Base-by-base conservation (phyloP, 2,113 vertebrate species). In the Takifugu bimaculatus region DNA sequence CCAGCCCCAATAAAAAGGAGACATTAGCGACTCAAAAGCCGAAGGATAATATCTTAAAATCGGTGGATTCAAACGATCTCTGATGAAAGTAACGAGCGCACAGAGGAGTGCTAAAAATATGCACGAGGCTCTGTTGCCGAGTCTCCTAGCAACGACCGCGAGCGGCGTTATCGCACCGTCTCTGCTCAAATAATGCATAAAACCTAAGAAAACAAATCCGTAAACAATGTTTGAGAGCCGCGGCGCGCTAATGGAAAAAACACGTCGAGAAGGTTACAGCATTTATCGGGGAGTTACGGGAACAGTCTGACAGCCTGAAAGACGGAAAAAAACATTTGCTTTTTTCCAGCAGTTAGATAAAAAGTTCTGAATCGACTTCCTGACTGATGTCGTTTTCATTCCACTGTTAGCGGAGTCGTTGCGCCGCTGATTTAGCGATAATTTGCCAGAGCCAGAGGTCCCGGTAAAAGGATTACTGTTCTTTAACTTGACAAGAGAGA, bases 61-160 rank as follows among this genome's bases (percentile, higher is more conserved):
- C 57, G 50, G 68, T 66, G 68, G 56, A 59, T 77, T 70, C 57
- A 77, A 66, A 63, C 75, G 64, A 65, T 73, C 59, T 70, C 69
- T 63, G 73, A 84, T 79, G 70, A 77, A 26, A 68, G 57, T 57
- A 65, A 10, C 35, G 43, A 39, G 32, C 51, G 14, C 63, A 60
- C 60, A 57, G 50, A 51, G 51, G 47, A 65, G 50, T 45, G 64
- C 48, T 71, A 68, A 66, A 73, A 57, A 50, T 50, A 60, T 60
- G 78, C 56, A 61, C 26, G 49, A 60, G 58, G 59, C 70, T 63
- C 52, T 26, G 68, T 50, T 35, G 57, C 3, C 15, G n/a, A 59
- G 50, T 67, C 75, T 81, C 72, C 59, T 64, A 70, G 68, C 65
- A 75, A 77, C 68, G 70, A 75, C 71, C 77, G 79, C 74, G 68